Percentiles rank a stretch among this genome's conserved stretches.
Evolutionary conservation across 1,140 invertebrate species (phyloP).

Genomic region (Conus betulinus): DNA sequence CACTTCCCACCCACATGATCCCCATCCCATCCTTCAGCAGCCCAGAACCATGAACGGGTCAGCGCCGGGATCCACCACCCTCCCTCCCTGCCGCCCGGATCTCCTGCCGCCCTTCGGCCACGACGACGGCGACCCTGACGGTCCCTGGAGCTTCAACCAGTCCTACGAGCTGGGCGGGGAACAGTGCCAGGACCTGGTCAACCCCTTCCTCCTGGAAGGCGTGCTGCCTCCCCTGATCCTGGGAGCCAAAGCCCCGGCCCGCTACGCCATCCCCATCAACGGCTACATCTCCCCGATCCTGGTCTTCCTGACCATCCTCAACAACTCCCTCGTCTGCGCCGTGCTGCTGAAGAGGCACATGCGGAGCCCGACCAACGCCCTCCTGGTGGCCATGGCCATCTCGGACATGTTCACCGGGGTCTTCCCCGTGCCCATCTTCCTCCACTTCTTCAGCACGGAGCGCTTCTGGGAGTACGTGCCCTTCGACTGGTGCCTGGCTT

Average conservation of each 20-base stretch:
- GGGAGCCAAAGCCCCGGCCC: slow-evolving; percentile 28
- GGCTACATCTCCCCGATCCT: slow-evolving; percentile 88
- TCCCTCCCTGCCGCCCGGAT: background rate
- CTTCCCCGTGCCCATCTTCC: slow-evolving; percentile 89
- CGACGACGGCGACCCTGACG: background rate
- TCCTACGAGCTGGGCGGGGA: background rate
- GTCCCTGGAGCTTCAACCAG: background rate
- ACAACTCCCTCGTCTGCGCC: slow-evolving; percentile 90
- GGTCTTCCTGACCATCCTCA: slow-evolving; percentile 89
- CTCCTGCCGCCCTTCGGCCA: background rate
- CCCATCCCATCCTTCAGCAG: too few species aligned
- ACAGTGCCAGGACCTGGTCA: background rate
- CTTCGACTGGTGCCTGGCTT: slow-evolving; percentile 76
- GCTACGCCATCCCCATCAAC: slow-evolving; percentile 63
- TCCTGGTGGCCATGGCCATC: slow-evolving; percentile 89
- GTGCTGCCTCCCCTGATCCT: background rate
- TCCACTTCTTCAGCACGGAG: slow-evolving; percentile 93
- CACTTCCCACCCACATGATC: too few species aligned
- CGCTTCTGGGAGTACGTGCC: slow-evolving; percentile 81
- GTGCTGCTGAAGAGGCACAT: slow-evolving; percentile 82
- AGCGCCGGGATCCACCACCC: background rate
- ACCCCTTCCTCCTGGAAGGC: background rate
- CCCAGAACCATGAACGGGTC: background rate
- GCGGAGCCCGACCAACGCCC: slow-evolving; percentile 83
- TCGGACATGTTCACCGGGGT: slow-evolving; percentile 94